Evolutionary conservation across 2,888 invertebrate genomes (phyloP), one percentile per base, ranked within the genome.

Genomic region (Plagodis dolabraria): DNA sequence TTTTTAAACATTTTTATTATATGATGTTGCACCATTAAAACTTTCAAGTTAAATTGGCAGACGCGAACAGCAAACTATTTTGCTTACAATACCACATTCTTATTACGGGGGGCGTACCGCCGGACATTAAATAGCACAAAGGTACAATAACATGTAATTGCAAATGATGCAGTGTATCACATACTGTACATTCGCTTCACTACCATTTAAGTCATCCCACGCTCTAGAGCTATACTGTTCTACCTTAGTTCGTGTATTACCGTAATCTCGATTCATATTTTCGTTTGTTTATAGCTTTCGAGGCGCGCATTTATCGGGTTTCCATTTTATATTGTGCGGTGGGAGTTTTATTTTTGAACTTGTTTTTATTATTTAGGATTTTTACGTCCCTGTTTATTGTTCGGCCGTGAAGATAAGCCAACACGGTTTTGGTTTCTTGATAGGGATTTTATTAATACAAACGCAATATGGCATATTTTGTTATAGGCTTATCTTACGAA

Each of bases 101-200:
- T 82, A 76, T 73, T 73, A 80, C 74, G 57, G 72, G 68, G 75
- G 69, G 74, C 72, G 73, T 73, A 73, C 73, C 74, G 79, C 69
- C 82, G 79, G 81, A 83, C 83, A 82, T 87, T 88, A 85, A 86
- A 86, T 86, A 84, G 84, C 80, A 90, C 86, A 89, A 89, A 87
- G 83, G 86, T 77, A 92, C 92, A 92, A 90, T 91, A 91, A 87
- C 88, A 82, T 91, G 92, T 92, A 92, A 92, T 92, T 92, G 92
- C 90, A 89, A 92, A 92, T 90, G 90, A 89, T 92, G 85, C 91
- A 88, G 81, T 86, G 87, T 86, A 85, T 87, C 86, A 84, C 84
- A 79, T 82, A 83, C 78, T 77, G 72, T 74, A 74, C 77, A 80
- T 83, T 82, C 77, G 78, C 74, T 84, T 82, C 81, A 82, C 83